Evolutionary conservation across 2,797 vertebrate genomes (phyloP), one percentile per base, ranked within the genome.

Genomic region (Micropoecilia bifurca): DNA sequence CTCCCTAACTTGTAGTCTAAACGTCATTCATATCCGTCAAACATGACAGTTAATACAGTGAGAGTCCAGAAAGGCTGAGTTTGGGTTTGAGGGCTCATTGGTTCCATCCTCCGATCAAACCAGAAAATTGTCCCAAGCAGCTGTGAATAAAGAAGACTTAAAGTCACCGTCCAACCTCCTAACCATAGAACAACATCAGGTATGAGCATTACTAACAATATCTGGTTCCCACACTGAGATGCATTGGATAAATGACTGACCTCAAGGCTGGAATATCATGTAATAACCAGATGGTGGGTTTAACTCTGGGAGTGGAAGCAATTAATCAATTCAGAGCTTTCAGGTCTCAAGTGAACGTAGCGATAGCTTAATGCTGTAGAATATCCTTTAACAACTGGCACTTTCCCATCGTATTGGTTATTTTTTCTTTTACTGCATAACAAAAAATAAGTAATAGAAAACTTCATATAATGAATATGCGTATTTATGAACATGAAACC

Each of bases 291-390:
- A 28, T 57, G 66, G 76, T 59, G 55, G 59, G 9, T 41, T 20
- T 63, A 55, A 59, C 75, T 76, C 71, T 50, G 7, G 28, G 43
- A 53, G 1, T 76, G 71, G 75, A 71, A 68, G 73, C 46, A 8
- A 80, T 82, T 71, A 61, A 75, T 83, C 76, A 68, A 33, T 47
- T 5, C 30, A 78, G 22, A 12, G 74, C 46, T 59, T 69, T 77
- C 53, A 75, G 45, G 14, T 73, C 22, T 18, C 7, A 33, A 76
- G 6, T 8, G 43, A 30, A 73, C 25, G 8, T 1, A 22, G 33
- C 25, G 6, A 53, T 43, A 73, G 76, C 25, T 74, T 45, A 57
- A 57, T 59, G 57, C 14, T 73, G 47, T 39, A 12, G 72, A 36
- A 36, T 50, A 33, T 48, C 71, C 28, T 69, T 43, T n/a, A 43